A percentile compares a stretch with the other conserved stretches of the same genome.
Conservation (phyloP, 1,140 invertebrate genomes). For the Nephila pilipes region DNA sequence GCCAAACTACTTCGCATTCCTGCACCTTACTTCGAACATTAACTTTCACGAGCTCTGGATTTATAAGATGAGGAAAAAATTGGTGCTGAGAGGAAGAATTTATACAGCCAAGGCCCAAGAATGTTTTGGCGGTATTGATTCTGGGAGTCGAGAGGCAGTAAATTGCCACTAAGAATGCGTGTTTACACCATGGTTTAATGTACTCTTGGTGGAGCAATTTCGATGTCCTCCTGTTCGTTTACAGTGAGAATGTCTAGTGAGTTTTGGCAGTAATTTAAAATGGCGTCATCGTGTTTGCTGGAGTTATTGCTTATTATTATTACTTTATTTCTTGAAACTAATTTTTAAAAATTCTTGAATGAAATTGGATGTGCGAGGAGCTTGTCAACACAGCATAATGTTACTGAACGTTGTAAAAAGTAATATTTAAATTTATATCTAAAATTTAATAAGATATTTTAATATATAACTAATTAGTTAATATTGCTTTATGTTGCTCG, state of each 20-base stretch:
- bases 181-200: slow-evolving; percentile 57
- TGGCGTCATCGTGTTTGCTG: neutral
- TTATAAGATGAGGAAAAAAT: slow-evolving; percentile 47
- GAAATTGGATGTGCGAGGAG: too few species aligned
- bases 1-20: slow-evolving; percentile 27
- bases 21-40: slow-evolving; percentile 56
- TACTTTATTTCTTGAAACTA: neutral
- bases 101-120: slow-evolving; percentile 9
- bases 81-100: slow-evolving; percentile 29
- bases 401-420: too few species aligned
- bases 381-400: too few species aligned
- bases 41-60: slow-evolving; percentile 62
- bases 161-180: slow-evolving; percentile 60
- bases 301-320: neutral
- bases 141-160: neutral
- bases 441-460: too few species aligned
- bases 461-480: too few species aligned
- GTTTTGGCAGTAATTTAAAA: neutral
- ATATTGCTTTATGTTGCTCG: too few species aligned
- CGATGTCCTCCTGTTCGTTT: neutral
- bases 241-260: neutral
- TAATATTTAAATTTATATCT: too few species aligned
- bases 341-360: too few species aligned
- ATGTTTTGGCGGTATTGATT: slow-evolving; percentile 59
- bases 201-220: neutral